A percentile compares a stretch with the other conserved stretches of the same genome.
These are phyloP conservation scores for Mycalesis mineus DNA, from an alignment of 2,888 invertebrate species.

Conservation along the genomic window DNA sequence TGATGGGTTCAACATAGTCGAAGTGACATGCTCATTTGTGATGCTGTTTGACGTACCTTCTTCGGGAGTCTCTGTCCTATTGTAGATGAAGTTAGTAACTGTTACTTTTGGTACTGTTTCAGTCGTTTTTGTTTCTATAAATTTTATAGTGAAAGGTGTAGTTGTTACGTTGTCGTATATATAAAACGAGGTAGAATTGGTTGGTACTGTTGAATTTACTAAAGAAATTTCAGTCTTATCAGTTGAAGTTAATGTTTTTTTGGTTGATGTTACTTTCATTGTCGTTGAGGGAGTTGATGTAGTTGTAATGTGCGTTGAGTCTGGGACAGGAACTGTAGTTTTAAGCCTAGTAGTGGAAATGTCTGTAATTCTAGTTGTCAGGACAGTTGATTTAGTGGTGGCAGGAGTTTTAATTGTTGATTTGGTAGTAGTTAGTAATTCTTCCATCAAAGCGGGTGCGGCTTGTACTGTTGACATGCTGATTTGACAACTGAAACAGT, in stretches of 20 bases:
- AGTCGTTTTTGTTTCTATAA: conserved; percentile 10
- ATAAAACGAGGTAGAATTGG: conserved; percentile 26
- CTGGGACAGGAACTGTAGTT: conserved; percentile 26
- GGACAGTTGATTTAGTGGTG: conserved; percentile 40
- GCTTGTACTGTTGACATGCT: conserved; percentile 53
- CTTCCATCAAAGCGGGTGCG: conserved; percentile 49
- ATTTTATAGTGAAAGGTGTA: conserved; percentile 20
- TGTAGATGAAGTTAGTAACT: conserved; percentile 34
- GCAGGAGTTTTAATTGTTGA: conserved; percentile 38
- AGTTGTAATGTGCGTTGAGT: conserved; percentile 24
- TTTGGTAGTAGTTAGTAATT: conserved; percentile 59
- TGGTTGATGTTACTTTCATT: conserved; percentile 19
- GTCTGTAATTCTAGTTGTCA: conserved; percentile 34
- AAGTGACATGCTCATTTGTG: conserved; percentile 28
- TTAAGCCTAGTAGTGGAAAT: conserved; percentile 19
- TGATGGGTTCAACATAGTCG: conserved; percentile 24
- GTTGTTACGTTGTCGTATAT: conserved; percentile 19
- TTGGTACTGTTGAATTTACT: conserved; percentile 21
- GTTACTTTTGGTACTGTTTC: conserved; percentile 26
- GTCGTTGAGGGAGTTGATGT: conserved; percentile 24
- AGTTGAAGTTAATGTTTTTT: conserved; percentile 20
- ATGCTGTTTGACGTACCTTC: conserved; percentile 32
- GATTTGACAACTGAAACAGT: conserved; percentile 66
- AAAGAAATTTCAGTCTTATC: conserved; percentile 23
- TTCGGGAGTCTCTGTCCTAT: conserved; percentile 39